Evolutionary conservation across 2,113 vertebrate species (phyloP).

Genomic region (Phoenicopterus ruber): DNA sequence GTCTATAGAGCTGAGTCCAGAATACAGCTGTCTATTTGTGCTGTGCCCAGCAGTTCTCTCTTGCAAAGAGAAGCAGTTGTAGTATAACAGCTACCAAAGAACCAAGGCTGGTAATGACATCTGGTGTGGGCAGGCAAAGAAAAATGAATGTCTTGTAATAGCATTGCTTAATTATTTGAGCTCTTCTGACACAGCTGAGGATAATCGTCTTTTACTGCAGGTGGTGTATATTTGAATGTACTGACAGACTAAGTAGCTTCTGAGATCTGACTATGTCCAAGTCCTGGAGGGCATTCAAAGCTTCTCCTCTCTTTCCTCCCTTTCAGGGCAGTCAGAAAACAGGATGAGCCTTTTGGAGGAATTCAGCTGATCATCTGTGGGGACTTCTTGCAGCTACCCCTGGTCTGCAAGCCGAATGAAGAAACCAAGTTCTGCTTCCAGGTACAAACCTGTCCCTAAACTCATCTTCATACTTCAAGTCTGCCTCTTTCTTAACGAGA

Average conservation of each 20-base stretch:
- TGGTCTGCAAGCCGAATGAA: constrained; percentile 84
- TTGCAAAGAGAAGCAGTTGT: not conserved
- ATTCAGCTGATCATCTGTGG: constrained; percentile 96
- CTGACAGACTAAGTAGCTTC: not conserved
- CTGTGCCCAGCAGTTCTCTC: not conserved
- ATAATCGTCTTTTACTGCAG: not conserved
- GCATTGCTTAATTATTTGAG: not conserved
- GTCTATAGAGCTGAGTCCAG: not conserved
- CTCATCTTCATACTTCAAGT: not conserved
- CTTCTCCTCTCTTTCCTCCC: not conserved
- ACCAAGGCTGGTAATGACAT: not conserved
- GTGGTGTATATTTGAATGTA: not conserved
- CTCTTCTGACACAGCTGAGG: not conserved
- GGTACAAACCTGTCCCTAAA: constrained; percentile 65
- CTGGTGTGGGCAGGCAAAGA: not conserved
- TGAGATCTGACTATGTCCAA: not conserved
- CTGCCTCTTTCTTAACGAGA: not conserved
- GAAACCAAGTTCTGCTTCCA: constrained; percentile 91
- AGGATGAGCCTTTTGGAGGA: constrained; percentile 90
- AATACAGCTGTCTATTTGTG: not conserved
- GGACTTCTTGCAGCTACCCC: constrained; percentile 96
- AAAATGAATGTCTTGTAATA: not conserved
- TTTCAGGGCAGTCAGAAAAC: constrained; percentile 83
- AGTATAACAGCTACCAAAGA: not conserved
- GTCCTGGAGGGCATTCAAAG: not conserved